Evolutionary conservation across 2,888 invertebrate species (phyloP), one percentile per base, ranked within the genome.

Genomic region (Stratiomys singularior): DNA sequence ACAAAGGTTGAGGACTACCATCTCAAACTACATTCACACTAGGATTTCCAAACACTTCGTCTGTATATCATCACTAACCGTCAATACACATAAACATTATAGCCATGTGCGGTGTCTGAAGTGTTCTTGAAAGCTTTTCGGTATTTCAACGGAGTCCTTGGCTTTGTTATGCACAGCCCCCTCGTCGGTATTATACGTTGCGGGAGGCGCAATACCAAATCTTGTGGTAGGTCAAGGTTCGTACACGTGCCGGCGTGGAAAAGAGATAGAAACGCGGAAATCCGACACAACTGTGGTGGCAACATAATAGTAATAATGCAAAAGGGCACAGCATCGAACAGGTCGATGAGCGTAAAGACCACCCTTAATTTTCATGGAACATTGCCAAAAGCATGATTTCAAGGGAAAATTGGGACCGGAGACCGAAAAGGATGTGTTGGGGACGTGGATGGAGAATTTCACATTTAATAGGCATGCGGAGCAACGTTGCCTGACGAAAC

Each of bases 241-340:
- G 4, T 18, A 64, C 64, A 64, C 64, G 64, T 64, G 64, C 30
- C 64, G 30, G 28, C 18, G 64, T 64, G 28, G 15, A 18, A 64
- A 18, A 13, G 64, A 64, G 64, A 64, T 30, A 64, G 64, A 64
- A n/a, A 64, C n/a, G 64, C 64, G 64, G 64, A 64, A 64, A 64
- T 64, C 13, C 30, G 58, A 23, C 25, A 60, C 25, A 60, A 25
- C 25, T 25, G 4, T 7, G 4, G 30, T 13, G 21, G n/a, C 3
- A 30, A 15, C n/a, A n/a, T n/a, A 15, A 18, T 15, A 64, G 30
- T 30, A 13, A 30, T 30, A 64, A 15, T 11, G 30, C 4, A 18
- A 64, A 64, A 9, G 9, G 37, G 37, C 9, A 37, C 37, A 37
- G 37, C 52, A 15, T 52, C 52, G 18, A 52, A 15, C 37, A 37